These are phyloP conservation scores for Dione vanillae DNA, from an alignment of 2,888 invertebrate species.

Conservation along the genomic window DNA sequence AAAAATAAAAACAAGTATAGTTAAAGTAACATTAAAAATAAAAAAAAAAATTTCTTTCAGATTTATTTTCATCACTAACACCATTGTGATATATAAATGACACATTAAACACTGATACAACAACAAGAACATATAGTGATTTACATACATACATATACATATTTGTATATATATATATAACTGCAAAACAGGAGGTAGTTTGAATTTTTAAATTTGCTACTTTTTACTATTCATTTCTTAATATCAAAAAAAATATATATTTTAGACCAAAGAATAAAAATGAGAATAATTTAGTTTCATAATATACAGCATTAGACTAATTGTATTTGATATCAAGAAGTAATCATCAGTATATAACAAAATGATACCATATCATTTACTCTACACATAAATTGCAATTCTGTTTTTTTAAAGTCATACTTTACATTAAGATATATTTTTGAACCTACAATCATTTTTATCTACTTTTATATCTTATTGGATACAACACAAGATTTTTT, in stretches of 20 bases:
- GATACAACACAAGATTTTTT: neutral
- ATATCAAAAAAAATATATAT: neutral
- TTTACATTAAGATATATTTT: conserved; percentile 18
- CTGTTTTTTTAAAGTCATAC: conserved; percentile 11
- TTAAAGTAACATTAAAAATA: neutral
- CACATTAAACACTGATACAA: conserved; percentile 39
- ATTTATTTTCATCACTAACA: conserved; percentile 32
- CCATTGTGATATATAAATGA: conserved; percentile 22
- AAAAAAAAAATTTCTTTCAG: neutral
- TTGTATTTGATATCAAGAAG: conserved; percentile 10
- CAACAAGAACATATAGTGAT: conserved; percentile 35
- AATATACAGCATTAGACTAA: neutral
- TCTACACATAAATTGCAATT: neutral
- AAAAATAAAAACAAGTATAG: neutral
- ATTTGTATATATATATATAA: conserved; percentile 25
- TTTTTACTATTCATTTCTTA: neutral
- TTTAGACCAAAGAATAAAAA: neutral
- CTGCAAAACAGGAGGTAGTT: conserved; percentile 39
- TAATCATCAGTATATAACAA: neutral
- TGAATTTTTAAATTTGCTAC: conserved; percentile 15
- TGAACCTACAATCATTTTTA: conserved; percentile 12
- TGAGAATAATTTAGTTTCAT: neutral
- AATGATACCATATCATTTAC: neutral
- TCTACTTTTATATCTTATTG: conserved; percentile 5
- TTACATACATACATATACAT: conserved; percentile 22